Evolutionary conservation across 2,888 invertebrate genomes (phyloP), one percentile per base, ranked within the genome.

Genomic region (Anorthoa munda): DNA sequence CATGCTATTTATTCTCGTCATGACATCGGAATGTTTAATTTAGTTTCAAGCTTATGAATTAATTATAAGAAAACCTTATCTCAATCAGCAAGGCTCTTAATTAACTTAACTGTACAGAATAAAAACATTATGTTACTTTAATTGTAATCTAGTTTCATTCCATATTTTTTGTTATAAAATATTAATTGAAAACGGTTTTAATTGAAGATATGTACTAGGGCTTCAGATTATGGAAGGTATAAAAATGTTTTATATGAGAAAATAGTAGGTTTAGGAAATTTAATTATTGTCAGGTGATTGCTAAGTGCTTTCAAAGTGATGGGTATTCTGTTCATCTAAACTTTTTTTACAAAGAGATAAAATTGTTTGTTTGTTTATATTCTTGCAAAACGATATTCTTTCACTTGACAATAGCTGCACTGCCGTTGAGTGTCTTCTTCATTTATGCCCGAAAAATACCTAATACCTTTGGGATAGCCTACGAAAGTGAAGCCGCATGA

Each of bases 31-130:
- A 66, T 68, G 31, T 76, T 75, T 58, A 75, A 81, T 81, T 76
- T 66, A 58, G 61, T 63, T 61, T 66, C 63, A 59, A 66, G 61
- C 45, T 51, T 60, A 77, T 46, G 61, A 71, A 77, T 82, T 58
- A 55, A 81, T 76, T 55, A 61, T 65, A 76, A 64, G 71, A 77
- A 81, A 69, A 63, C 72, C 58, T 82, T 82, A 79, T 77, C 82
- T 59, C 71, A 82, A 79, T 77, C 66, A 77, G 31, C n/a, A 39
- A 21, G 50, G 2, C 4, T 70, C 63, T 71, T 71, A 71, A 71
- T 64, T 63, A 71, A 66, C 58, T 59, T 79, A 71, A 66, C 64
- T 77, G 82, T 82, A 50, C 21, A 66, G 48, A 82, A 77, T 82
- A 59, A 77, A 78, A 82, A 55, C 9, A 76, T 64, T 64, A 79